Base-by-base conservation (phyloP, 2,797 vertebrate genomes). In the Danio tinwini region DNA sequence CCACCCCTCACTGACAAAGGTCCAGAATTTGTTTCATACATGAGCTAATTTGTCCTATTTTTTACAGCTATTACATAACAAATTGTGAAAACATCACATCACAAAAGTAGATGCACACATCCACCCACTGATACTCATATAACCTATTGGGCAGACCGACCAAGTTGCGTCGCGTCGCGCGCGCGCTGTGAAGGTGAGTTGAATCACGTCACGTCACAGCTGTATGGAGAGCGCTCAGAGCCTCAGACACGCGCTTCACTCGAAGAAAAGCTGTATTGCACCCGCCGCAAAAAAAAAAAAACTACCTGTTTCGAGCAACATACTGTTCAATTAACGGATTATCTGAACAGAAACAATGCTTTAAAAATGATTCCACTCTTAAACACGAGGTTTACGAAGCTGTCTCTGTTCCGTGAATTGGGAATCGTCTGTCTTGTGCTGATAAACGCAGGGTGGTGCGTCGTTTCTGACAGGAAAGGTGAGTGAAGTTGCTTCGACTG, bases 381-480 rank as follows among this genome's bases (percentile, higher is more conserved):
- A 11, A 77, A 58, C 12, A 53, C 11, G n/a, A 37, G 10, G 52
- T 45, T 44, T 45, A 17, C 16, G 40, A 74, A 45, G 16, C 10
- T 17, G 53, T 53, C 40, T 53, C 17, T 69, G 19, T 17, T 49
- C 5, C n/a, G 47, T 53, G 69, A 9, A 37, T 16, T 62, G 39
- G 69, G 69, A 74, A 14, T 70, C 19, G 16, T 63, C 5, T 40
- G 12, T 16, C 7, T 82, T 16, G 40, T n/a, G 53, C 16, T 82
- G 9, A n/a, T 78, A n/a, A 68, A 44, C 47, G n/a, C 14, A 16
- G 63, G n/a, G 50, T 40, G 19, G 4, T 69, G 44, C 47, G 65
- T 70, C 19, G 47, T 19, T n/a, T 69, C 69, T 5, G 81, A 74
- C 39, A 79, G 76, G 65, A 82, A 74, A 68, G 81, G 81, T 82